These are phyloP conservation scores for Drosophila sechellia DNA, from an alignment of 1,140 invertebrate genomes.

Conservation along the genomic window DNA sequence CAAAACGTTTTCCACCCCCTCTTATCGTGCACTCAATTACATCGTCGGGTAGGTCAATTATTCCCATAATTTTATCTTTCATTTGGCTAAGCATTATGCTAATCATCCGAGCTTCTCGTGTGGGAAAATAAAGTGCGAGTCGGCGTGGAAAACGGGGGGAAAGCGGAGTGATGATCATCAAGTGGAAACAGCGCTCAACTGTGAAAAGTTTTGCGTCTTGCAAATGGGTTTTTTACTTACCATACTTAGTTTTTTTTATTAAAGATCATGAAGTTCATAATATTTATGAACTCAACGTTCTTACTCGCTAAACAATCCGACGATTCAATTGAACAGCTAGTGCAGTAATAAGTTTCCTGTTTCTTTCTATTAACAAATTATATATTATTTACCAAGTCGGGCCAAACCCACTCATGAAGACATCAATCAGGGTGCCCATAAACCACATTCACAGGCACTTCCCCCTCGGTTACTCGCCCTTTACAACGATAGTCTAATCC, in stretches of 20 bases:
- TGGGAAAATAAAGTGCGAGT: constrained; percentile 7
- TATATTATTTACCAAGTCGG: background rate
- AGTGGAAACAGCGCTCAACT: constrained; percentile 34
- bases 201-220: constrained; percentile 16
- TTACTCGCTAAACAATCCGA: too few species aligned
- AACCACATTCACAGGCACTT: constrained; percentile 8
- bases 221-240: background rate
- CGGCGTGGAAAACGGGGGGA: constrained; percentile 4
- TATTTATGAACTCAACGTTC: too few species aligned
- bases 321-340: background rate
- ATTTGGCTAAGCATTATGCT: constrained; percentile 48
- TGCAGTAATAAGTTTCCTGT: background rate
- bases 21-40: constrained; percentile 52
- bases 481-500: constrained; percentile 19
- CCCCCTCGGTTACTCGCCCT: too few species aligned
- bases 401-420: background rate
- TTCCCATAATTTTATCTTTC: constrained; percentile 48
- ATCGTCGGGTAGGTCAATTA: constrained; percentile 55
- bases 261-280: background rate
- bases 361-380: background rate
- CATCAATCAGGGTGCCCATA: constrained; percentile 2
- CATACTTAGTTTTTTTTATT: background rate
- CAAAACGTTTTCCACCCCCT: background rate
- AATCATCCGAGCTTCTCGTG: constrained; percentile 38
- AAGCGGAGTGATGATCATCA: constrained; percentile 20